Evolutionary conservation across 2,888 invertebrate genomes (phyloP), one percentile per base, ranked within the genome.

Genomic region (Marasmarcha lunaedactyla): DNA sequence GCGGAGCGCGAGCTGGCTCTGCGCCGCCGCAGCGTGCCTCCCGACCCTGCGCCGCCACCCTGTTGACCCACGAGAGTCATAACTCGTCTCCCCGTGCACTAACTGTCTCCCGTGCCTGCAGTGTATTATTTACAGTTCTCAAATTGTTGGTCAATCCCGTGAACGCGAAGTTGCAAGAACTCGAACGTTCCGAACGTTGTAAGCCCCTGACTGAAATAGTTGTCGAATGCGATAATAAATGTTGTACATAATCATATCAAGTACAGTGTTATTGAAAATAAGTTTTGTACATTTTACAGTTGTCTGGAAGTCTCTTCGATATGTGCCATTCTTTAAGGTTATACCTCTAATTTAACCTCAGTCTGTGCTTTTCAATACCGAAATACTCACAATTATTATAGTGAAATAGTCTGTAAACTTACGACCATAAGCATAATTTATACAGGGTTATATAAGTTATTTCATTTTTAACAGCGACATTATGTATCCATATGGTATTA

Each of bases 371-470:
- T 57, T 72, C 69, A 67, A 57, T 69, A 71, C 70, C 60, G 55
- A 52, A 79, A 81, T 79, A 79, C 79, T 79, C 79, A 79, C 76
- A 63, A 65, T 58, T 52, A 64, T 61, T 65, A 67, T 72, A 71
- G 63, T 66, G 53, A 58, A 72, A 72, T 79, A 77, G 72, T 63
- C 65, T 49, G 62, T 65, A 66, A 64, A 62, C 48, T 55, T 69
- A 71, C 63, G 71, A 72, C 71, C 66, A 58, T 78, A 78, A 76
- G 79, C 76, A 79, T 81, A 78, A 79, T 79, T 78, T 79, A 77
- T 79, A 78, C 81, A 79, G 81, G 79, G 79, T 79, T 81, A 78
- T 76, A 69, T 68, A 70, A 63, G 49, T 55, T 61, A 63, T 59
- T 55, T 56, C 57, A 60, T 56, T 55, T 11, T 30, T 11, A 7